phyloP scores from a whole-genome alignment of 2,888 invertebrate species.

The Fragum whitleyi region DNA sequence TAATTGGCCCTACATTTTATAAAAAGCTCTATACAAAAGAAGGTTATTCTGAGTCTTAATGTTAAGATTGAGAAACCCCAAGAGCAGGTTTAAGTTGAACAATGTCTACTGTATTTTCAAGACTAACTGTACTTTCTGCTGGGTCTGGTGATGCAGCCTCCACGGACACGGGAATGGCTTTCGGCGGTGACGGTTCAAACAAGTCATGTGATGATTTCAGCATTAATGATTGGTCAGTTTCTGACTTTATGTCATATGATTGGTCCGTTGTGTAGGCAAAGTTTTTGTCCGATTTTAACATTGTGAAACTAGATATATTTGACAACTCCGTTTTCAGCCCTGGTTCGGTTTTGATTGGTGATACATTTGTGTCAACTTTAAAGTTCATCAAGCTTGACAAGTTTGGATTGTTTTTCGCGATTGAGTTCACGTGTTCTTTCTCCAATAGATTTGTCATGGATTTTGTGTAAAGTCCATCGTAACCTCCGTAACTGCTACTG shows the following conservation, averaged over 20 bases:
- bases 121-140: conserved; percentile 43
- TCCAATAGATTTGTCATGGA: conserved; percentile 56
- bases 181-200: conserved; percentile 75
- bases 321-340: conserved; percentile 17
- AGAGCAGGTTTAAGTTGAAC: conserved; percentile 69
- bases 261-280: conserved; percentile 41
- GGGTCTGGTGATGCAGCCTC: conserved; percentile 53
- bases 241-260: conserved; percentile 51
- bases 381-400: conserved; percentile 57
- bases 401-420: conserved; percentile 57
- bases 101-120: conserved; percentile 59
- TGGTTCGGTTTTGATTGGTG: conserved; percentile 45
- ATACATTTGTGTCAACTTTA: conserved; percentile 36
- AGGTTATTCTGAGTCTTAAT: too few species aligned
- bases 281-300: conserved; percentile 40
- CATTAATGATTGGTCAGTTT: conserved; percentile 61
- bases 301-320: conserved; percentile 28
- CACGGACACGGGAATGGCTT: conserved; percentile 71
- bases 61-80: conserved; percentile 54
- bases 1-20: too few species aligned
- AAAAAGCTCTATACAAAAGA: too few species aligned
- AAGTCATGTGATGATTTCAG: conserved; percentile 63
- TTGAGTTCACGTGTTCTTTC: conserved; percentile 44
- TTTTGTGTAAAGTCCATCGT: conserved; percentile 55
- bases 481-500: conserved; percentile 57